Evolutionary conservation across 2,888 invertebrate species (phyloP).

Genomic region (Drosophila gaucha): DNA sequence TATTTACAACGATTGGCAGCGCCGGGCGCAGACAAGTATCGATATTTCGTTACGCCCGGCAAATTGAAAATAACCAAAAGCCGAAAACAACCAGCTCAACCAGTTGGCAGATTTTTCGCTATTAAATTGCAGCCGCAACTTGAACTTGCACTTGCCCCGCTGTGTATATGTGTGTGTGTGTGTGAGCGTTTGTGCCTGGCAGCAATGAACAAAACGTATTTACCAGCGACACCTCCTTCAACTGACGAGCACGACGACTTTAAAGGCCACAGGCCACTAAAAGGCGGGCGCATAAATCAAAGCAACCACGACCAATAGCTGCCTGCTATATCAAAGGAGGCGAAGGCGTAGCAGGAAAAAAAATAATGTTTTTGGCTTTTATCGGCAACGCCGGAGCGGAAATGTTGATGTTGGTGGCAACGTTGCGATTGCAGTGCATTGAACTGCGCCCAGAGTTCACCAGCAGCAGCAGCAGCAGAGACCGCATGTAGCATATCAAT

Average conservation of each 20-base stretch:
- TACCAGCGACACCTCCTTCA: constrained; percentile 47
- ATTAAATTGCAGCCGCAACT: constrained; percentile 28
- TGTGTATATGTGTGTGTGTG: constrained; percentile 9
- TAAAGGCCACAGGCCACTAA: constrained; percentile 43
- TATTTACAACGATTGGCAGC: constrained; percentile 39
- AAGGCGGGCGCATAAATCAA: constrained; percentile 59
- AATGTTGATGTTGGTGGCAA: constrained; percentile 46
- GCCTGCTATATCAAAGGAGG: constrained; percentile 21
- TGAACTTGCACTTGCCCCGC: constrained; percentile 46
- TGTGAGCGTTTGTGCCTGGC: constrained; percentile 33
- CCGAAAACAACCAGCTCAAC: constrained; percentile 43
- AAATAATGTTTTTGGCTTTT: constrained; percentile 35
- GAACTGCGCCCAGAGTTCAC: constrained; percentile 51
- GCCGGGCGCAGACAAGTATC: constrained; percentile 20
- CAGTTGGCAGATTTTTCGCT: constrained; percentile 29
- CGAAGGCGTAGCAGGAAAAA: constrained; percentile 3
- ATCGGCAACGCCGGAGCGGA: constrained; percentile 51
- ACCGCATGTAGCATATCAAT: constrained; percentile 61
- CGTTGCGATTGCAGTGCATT: constrained; percentile 46
- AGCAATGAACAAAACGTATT: constrained; percentile 54
- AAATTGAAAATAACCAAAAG: constrained; percentile 38
- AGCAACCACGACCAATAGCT: constrained; percentile 39
- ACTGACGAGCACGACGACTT: constrained; percentile 37
- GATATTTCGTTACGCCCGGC: constrained; percentile 29
- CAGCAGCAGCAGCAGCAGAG: constrained; percentile 15